Percentiles rank a stretch among this genome's conserved stretches.
Conservation (phyloP, 2,797 vertebrate genomes). For the Coluber constrictor region DNA sequence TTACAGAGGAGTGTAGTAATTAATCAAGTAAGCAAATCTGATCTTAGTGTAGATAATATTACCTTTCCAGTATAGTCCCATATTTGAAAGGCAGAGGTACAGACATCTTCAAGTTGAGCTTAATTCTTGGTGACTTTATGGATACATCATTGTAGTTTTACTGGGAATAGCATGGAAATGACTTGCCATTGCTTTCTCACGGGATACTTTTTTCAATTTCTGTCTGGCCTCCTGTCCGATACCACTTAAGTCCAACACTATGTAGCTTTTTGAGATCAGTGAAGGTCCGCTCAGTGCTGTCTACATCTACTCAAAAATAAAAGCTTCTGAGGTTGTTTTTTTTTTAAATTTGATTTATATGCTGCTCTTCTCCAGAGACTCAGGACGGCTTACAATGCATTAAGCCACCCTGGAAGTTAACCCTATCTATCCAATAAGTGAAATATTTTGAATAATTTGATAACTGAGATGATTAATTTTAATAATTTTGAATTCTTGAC, state of each 20-base stretch:
- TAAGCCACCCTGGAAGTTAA: not conserved
- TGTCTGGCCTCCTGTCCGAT: not conserved
- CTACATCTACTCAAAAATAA: not conserved
- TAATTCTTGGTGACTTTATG: not conserved
- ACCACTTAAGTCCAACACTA: not conserved
- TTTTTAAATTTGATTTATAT: too few species aligned
- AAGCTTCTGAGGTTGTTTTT: not conserved
- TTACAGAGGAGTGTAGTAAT: not conserved
- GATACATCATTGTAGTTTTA: not conserved
- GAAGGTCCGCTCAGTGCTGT: not conserved
- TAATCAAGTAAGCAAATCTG: not conserved
- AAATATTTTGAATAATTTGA: not conserved
- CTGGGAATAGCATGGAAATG: not conserved
- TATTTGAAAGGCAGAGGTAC: not conserved
- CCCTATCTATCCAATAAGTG: not conserved
- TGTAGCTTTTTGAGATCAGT: not conserved
- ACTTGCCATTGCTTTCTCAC: not conserved
- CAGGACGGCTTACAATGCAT: too few species aligned
- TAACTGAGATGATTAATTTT: not conserved
- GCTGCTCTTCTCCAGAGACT: too few species aligned
- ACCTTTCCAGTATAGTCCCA: not conserved
- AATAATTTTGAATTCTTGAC: not conserved
- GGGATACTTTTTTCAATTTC: not conserved
- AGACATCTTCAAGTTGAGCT: not conserved
- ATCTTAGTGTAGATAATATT: not conserved